A percentile compares a stretch with the other conserved stretches of the same genome.
Conservation (phyloP, 2,888 invertebrate genomes). For the Sesamia inferens region DNA sequence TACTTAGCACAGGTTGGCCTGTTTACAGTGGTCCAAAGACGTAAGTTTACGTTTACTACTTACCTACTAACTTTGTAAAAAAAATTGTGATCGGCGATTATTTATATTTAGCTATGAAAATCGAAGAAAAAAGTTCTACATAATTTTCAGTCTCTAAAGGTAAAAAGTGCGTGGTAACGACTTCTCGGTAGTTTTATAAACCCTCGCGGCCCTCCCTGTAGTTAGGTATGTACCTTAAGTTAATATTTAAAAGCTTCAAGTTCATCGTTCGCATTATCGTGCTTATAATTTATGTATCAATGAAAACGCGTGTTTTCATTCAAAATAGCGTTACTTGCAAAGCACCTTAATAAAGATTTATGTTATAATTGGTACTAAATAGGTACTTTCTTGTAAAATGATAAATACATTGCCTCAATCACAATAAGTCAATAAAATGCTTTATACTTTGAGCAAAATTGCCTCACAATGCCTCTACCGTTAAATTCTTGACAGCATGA, state of each 20-base stretch:
- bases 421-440: neutral
- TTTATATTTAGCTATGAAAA: neutral
- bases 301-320: constrained; percentile 17
- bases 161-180: neutral
- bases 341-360: constrained; percentile 28
- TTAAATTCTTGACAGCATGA: constrained; percentile 55
- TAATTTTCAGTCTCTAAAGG: too few species aligned
- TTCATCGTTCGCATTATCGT: constrained; percentile 15
- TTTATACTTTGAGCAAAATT: neutral
- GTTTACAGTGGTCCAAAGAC: neutral
- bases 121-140: too few species aligned
- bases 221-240: neutral
- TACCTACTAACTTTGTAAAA: neutral
- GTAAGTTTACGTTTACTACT: too few species aligned
- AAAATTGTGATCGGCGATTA: neutral
- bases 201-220: neutral
- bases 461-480: constrained; percentile 28
- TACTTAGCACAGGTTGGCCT: neutral
- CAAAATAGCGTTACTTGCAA: constrained; percentile 34
- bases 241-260: constrained; percentile 13
- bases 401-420: neutral
- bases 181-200: neutral
- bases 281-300: constrained; percentile 13
- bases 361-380: constrained; percentile 1
- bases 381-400: constrained; percentile 15